Evolutionary conservation across 2,797 vertebrate genomes (phyloP), one percentile per base, ranked within the genome.

Genomic region (Bradypodion pumilum): DNA sequence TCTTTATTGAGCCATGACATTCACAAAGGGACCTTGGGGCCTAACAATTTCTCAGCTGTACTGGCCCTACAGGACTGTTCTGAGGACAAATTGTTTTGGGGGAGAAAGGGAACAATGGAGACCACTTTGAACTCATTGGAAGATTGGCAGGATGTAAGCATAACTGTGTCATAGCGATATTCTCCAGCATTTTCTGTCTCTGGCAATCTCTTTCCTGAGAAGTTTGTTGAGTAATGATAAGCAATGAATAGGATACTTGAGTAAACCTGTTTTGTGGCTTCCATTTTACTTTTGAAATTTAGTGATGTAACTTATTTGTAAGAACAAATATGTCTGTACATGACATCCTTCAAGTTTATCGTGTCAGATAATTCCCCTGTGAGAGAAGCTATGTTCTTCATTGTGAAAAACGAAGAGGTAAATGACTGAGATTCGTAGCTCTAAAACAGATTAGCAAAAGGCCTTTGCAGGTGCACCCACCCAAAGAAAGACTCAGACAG

Each of bases 221-320:
- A 37, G 68, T 32, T 40, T n/a, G 35, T n/a, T 16, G 49, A 23
- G 69, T 27, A 49, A 8, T 29, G 27, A 13, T 25, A 69, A 2
- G 7, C 27, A 2, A 15, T 10, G 12, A 32, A 52, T 1, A 44
- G n/a, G 40, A 80, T n/a, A 62, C 35, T 1, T 63, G 7, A 23
- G 0, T 1, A 19, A 32, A 12, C 5, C 23, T 27, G 21, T 69
- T 3, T 65, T 70, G 35, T 15, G 49, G 25, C 7, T 68, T 87
- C 44, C 40, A 1, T 16, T 77, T 2, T 32, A 21, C 29, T 23
- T 2, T 52, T 85, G 44, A 15, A 35, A 72, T 52, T 4, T 25
- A 8, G 1, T 0, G 0, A 74, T 72, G 62, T 42, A 73, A 60
- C 16, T 1, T 7, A 19, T 5, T 21, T 44, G 40, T 27, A 21